phyloP scores from a whole-genome alignment of 2,888 invertebrate genomes.

The Caenorhabditis macrosperma region DNA sequence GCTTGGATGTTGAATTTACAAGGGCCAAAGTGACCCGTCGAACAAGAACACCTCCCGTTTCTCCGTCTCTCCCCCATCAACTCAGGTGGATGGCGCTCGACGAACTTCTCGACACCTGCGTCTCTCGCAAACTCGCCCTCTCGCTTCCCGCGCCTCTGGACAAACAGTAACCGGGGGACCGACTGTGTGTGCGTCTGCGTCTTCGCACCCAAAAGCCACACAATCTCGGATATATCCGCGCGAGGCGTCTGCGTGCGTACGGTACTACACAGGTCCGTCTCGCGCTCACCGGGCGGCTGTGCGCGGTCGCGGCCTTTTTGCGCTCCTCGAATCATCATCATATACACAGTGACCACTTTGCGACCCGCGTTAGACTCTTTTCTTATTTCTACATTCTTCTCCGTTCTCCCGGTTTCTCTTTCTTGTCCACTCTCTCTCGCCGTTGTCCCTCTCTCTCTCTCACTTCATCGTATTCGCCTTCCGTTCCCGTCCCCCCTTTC shows the following conservation, averaged over 20 bases:
- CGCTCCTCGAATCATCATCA: constrained; percentile 55
- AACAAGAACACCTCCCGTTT: background rate
- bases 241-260: constrained; percentile 1
- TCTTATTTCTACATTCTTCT: constrained; percentile 10
- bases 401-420: constrained; percentile 10
- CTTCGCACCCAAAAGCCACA: constrained; percentile 2
- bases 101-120: constrained; percentile 7
- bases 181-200: constrained; percentile 25
- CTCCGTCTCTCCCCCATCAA: background rate
- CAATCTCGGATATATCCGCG: constrained; percentile 22
- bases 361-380: constrained; percentile 24
- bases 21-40: background rate
- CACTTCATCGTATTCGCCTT: background rate
- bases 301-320: constrained; percentile 23
- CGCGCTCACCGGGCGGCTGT: constrained; percentile 10
- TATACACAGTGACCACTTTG: constrained; percentile 58
- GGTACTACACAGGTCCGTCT: background rate
- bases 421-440: constrained; percentile 6
- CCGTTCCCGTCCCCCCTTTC: constrained; percentile 9
- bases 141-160: constrained; percentile 15
- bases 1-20: background rate
- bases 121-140: constrained; percentile 8
- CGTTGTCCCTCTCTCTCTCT: constrained; percentile 12
- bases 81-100: background rate
- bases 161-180: constrained; percentile 29